Evolutionary conservation across 2,113 vertebrate genomes (phyloP), one percentile per base, ranked within the genome.

Genomic region (Heterotilapia buettikoferi): DNA sequence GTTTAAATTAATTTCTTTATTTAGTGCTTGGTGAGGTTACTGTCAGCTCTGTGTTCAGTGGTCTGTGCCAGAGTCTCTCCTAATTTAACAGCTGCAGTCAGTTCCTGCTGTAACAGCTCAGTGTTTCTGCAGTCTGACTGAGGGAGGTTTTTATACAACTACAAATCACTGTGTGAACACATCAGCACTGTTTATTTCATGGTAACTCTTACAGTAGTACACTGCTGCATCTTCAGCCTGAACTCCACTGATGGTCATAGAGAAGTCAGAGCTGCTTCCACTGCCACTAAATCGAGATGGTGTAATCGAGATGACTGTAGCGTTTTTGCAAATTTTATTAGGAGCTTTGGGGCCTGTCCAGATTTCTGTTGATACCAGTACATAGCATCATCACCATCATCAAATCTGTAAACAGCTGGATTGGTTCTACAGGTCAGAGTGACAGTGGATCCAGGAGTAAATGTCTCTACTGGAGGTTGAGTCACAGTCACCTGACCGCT

Each of bases 131-230:
- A 89, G 56, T 84, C n/a, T 85, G 36, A 90, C 47, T 80, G 54
- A 86, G 26, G 56, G 54, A 90, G 83, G 86, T 96, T 95, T 94
- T 73, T 95, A 92, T 92, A 92, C 11, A 12, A 78, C n/a, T 80
- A 47, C 24, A 45, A 83, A 86, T 92, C 90, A 94, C 90, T 92
- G 90, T 94, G 92, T 92, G 57, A 90, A 87, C 82, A 57, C 18
- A 0, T 1, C 0, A 2, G 2, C 13, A 26, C 19, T 5, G n/a
- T 29, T 29, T 29, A 29, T 29, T 29, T 1, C 3, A 4, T 2
- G 0, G 33, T 82, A 47, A 38, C 80, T 63, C 29, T 90, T 2
- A 38, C 94, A 95, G 87, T 92, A 95, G 19, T 92, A 95, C 84
- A 47, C 82, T 84, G 26, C 94, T 53, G 76, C 85, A 92, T 96